A percentile compares a stretch with the other conserved stretches of the same genome.
phyloP scores from a whole-genome alignment of 2,797 vertebrate species.

The Silurus aristotelis region DNA sequence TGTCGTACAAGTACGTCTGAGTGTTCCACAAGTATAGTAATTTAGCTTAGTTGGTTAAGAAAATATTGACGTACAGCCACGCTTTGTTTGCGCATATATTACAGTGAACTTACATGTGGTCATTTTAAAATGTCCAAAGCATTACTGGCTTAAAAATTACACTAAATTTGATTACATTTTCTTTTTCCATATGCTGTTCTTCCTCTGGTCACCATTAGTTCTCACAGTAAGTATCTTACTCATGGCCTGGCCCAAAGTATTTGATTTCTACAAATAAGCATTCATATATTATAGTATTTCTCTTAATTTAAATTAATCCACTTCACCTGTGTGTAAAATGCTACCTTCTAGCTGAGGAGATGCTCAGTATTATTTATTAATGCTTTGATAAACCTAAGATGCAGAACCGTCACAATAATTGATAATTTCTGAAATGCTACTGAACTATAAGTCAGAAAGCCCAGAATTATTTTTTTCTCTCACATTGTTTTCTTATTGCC shows the following conservation, averaged over 20 bases:
- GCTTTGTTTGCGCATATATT: background rate
- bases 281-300: background rate
- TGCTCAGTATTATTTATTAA: background rate
- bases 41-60: too few relatives aligned
- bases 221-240: conserved; percentile 64
- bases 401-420: background rate
- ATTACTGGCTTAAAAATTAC: background rate
- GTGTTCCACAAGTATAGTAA: background rate
- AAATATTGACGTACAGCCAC: background rate
- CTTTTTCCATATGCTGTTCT: conserved; percentile 10
- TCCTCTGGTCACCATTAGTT: conserved; percentile 56
- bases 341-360: background rate
- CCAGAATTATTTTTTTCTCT: background rate
- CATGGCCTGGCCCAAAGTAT: background rate
- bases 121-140: background rate
- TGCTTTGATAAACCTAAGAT: background rate
- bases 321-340: background rate
- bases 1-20: conserved; percentile 87
- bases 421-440: background rate
- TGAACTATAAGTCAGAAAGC: background rate
- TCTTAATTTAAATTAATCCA: background rate
- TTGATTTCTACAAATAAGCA: background rate
- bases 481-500: conserved; percentile 10
- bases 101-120: background rate
- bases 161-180: background rate